Conservation (phyloP, 2,113 vertebrate genomes). For the Pygathrix nemaeus region DNA sequence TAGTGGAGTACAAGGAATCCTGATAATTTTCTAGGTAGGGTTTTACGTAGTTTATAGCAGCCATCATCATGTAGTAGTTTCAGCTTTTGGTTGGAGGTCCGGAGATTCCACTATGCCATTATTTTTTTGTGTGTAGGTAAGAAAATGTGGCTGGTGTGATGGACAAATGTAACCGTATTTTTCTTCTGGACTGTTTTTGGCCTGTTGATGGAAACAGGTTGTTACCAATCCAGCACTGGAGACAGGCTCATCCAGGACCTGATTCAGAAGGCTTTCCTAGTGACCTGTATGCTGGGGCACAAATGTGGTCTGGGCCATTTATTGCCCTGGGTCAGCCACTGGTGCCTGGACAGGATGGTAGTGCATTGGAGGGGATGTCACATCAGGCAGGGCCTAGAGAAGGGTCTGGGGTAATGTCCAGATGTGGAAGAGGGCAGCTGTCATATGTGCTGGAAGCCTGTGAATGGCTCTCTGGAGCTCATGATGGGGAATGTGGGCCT, state of each 20-base stretch:
- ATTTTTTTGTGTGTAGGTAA: neutral
- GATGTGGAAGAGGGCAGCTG: neutral
- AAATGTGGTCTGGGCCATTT: neutral
- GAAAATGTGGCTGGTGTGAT: neutral
- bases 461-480: neutral
- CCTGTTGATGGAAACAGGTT: neutral
- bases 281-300: fast-evolving
- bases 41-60: neutral
- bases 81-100: neutral
- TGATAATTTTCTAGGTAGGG: neutral
- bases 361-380: neutral
- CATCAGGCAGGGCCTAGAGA: neutral
- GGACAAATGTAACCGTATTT: neutral
- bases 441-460: fast-evolving
- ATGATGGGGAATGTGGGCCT: neutral
- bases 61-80: neutral
- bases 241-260: neutral
- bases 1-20: neutral
- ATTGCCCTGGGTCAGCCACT: neutral
- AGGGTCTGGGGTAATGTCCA: neutral
- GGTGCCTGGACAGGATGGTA: neutral
- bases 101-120: neutral
- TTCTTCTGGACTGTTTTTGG: neutral
- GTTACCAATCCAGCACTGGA: neutral
- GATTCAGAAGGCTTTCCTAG: neutral